Evolutionary conservation across 2,797 vertebrate species (phyloP), one percentile per base, ranked within the genome.

Genomic region (Bradypodion pumilum): DNA sequence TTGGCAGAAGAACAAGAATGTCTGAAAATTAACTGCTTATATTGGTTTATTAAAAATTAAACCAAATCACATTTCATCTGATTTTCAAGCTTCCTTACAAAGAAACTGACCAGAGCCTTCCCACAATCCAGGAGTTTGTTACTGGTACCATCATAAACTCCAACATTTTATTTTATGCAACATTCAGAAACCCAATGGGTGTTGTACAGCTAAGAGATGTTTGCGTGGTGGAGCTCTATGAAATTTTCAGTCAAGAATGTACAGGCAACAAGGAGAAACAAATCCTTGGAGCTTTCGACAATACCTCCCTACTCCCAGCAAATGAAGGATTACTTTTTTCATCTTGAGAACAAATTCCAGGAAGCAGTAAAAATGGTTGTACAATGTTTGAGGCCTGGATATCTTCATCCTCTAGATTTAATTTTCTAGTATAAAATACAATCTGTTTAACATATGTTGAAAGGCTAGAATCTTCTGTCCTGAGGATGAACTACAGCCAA

Each of bases 381-480:
- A 40, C 46, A 63, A 80, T 84, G 73, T 86, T 56, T 88, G 73
- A 37, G 56, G 83, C 82, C 59, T 82, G 80, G 87, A 23, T 85
- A 65, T 85, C 68, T 16, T 78, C 90, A 85, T 87, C 81, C 81
- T 68, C 72, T 80, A 89, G 83, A 93, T 92, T 91, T 87, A 89
- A 92, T 94, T 91, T 90, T 84, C 78, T n/a, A 4, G 3, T 21
- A 87, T 89, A 87, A 93, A 93, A 89, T 85, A 73, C 76, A 79
- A 86, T 89, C 89, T 89, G 70, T 83, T 4, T 83, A 74, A 74
- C 78, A 86, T n/a, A 83, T 82, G 82, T 83, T 84, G 91, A 92
- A 84, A 91, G 80, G 83, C 86, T 85, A 86, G 86, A 85, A 88
- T 85, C 60, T 46, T 10, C 86, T 63, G 82, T 65, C 81, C 88